These are phyloP conservation scores for Megalopta genalis DNA, from an alignment of 1,140 invertebrate genomes.

Conservation along the genomic window DNA sequence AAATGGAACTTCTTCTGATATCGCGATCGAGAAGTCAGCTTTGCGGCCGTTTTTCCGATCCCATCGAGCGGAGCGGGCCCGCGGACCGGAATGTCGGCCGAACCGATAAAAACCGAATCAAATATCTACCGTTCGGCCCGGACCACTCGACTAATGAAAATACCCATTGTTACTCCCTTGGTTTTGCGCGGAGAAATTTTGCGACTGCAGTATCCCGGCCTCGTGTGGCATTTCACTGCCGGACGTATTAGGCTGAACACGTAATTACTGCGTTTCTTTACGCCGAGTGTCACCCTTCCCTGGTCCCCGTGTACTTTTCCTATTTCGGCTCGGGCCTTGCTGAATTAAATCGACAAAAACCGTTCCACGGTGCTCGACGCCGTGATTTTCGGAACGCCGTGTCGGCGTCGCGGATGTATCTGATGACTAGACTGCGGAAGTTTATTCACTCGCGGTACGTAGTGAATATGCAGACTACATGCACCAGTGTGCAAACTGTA, in stretches of 20 bases:
- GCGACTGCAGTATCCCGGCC: constrained; percentile 37
- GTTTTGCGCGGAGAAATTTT: constrained; percentile 61
- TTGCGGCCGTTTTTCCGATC: constrained; percentile 56
- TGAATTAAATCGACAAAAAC: background rate
- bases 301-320: background rate
- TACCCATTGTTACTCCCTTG: constrained; percentile 62
- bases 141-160: constrained; percentile 63
- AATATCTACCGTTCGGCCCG: constrained; percentile 60
- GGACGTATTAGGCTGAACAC: constrained; percentile 39
- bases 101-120: constrained; percentile 65
- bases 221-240: constrained; percentile 48
- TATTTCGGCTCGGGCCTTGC: constrained; percentile 6
- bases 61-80: constrained; percentile 41
- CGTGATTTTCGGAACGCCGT: background rate
- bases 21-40: constrained; percentile 56
- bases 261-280: constrained; percentile 46
- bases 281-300: background rate
- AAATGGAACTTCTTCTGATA: constrained; percentile 61
- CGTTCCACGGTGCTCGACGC: background rate
- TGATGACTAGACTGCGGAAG: background rate
- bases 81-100: constrained; percentile 54
- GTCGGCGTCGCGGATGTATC: background rate
- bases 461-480: too few relatives aligned
- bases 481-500: too few relatives aligned
- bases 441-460: background rate